These are phyloP conservation scores for Sarcophaga rosellei DNA, from an alignment of 2,888 invertebrate genomes.

Conservation along the genomic window DNA sequence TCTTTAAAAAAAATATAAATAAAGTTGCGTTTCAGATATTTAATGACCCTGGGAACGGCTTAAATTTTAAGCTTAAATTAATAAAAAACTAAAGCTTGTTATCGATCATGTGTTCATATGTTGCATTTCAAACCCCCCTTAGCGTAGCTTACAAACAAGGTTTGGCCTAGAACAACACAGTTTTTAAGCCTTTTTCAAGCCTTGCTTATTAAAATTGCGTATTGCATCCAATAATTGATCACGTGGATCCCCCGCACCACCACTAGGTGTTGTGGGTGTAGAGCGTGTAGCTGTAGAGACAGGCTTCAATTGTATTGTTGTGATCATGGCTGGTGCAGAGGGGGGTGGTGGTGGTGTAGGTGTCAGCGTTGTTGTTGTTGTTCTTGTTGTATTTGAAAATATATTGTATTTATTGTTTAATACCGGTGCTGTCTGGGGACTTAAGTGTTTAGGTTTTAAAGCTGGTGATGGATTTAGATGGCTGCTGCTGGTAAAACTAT, in stretches of 20 bases:
- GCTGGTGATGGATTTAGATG: constrained; percentile 71
- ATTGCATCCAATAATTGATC: constrained; percentile 87
- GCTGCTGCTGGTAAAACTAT: too few relatives aligned
- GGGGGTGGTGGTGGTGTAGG: constrained; percentile 74
- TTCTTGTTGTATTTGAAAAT: constrained; percentile 24
- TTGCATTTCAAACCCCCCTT: too few relatives aligned
- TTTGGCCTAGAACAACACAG: not conserved
- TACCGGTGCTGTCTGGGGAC: constrained; percentile 42
- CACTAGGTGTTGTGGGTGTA: constrained; percentile 76
- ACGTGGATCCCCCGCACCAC: constrained; percentile 81
- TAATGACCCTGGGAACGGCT: too few relatives aligned
- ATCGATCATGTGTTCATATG: too few relatives aligned
- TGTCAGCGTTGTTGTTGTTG: constrained; percentile 52
- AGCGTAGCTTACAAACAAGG: too few relatives aligned
- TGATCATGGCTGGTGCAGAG: constrained; percentile 75
- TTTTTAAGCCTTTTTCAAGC: constrained; percentile 75
- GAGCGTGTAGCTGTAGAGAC: constrained; percentile 65
- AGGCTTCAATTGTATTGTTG: constrained; percentile 57
- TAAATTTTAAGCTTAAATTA: too few relatives aligned
- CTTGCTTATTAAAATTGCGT: constrained; percentile 84
- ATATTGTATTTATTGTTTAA: constrained; percentile 44
- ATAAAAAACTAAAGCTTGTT: too few relatives aligned
- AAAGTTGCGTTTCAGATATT: too few relatives aligned
- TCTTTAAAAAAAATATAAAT: too few relatives aligned
- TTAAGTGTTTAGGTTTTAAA: constrained; percentile 32